Conservation (phyloP, 2,888 invertebrate species). For the Megalurothrips usitatus region DNA sequence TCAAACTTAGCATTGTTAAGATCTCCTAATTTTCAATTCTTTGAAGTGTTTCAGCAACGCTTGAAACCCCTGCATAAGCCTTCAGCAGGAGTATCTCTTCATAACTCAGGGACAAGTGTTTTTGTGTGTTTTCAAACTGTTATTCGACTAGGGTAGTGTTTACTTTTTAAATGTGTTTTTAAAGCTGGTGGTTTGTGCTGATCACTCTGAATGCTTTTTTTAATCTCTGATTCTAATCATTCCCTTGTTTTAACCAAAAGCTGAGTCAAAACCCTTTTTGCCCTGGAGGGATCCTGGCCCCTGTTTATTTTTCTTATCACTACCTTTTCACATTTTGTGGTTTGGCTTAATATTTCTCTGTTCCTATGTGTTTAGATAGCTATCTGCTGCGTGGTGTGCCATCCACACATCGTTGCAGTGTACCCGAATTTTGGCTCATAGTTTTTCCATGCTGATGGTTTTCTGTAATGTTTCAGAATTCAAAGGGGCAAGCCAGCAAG, state of each 20-base stretch:
- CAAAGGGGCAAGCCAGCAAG: constrained; percentile 41
- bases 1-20: no score
- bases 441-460: neutral
- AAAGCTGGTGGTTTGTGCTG: neutral
- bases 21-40: no score
- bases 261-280: neutral
- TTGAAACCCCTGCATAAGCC: no score
- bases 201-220: neutral
- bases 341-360: neutral
- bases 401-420: no score
- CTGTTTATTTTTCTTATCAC: neutral
- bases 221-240: no score
- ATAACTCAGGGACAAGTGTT: no score
- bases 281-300: neutral
- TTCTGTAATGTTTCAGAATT: constrained; percentile 33
- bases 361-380: neutral
- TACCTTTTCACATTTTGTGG: neutral
- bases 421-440: neutral
- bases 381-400: no score
- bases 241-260: neutral
- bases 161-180: neutral
- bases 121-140: neutral
- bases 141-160: neutral
- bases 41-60: no score
- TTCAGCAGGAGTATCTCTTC: no score